These are phyloP conservation scores for Leptura quadrifasciata DNA, from an alignment of 2,888 invertebrate genomes.

Conservation along the genomic window DNA sequence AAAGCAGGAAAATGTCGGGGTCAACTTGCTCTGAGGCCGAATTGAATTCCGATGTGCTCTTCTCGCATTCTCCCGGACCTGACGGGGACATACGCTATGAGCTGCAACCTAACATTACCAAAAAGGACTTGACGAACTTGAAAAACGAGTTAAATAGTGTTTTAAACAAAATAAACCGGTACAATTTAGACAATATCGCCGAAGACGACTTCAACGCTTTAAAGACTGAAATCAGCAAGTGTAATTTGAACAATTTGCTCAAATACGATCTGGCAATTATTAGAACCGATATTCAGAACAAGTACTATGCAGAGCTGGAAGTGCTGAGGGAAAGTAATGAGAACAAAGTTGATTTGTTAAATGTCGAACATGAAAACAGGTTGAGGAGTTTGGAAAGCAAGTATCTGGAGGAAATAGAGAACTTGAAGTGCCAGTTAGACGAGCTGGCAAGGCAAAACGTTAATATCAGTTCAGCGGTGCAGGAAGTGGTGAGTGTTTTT, in stretches of 20 bases:
- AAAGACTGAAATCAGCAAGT: slow-evolving; percentile 61
- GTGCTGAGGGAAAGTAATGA: slow-evolving; percentile 68
- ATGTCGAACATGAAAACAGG: slow-evolving; percentile 73
- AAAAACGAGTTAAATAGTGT: slow-evolving; percentile 64
- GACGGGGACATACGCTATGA: slow-evolving; percentile 62
- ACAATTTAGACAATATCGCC: slow-evolving; percentile 62
- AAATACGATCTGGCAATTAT: slow-evolving; percentile 64
- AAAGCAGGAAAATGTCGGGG: slow-evolving; percentile 78
- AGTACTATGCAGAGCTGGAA: slow-evolving; percentile 73
- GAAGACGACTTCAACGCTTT: slow-evolving; percentile 63
- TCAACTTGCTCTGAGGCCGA: slow-evolving; percentile 73
- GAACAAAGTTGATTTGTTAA: slow-evolving; percentile 73
- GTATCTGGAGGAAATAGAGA: slow-evolving; percentile 74
- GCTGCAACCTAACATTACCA: slow-evolving; percentile 56
- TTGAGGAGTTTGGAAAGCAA: slow-evolving; percentile 74
- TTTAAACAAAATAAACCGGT: slow-evolving; percentile 59
- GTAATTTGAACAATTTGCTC: slow-evolving; percentile 63
- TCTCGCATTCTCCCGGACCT: slow-evolving; percentile 61
- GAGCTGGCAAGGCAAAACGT: slow-evolving; percentile 68
- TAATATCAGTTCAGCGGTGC: slow-evolving; percentile 73
- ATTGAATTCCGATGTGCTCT: slow-evolving; percentile 71
- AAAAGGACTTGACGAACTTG: slow-evolving; percentile 66
- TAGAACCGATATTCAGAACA: slow-evolving; percentile 69
- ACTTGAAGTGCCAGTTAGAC: slow-evolving; percentile 63
- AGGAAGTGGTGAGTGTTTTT: slow-evolving; percentile 74